phyloP scores from a whole-genome alignment of 2,113 vertebrate species.

The Pterocles burchelli region DNA sequence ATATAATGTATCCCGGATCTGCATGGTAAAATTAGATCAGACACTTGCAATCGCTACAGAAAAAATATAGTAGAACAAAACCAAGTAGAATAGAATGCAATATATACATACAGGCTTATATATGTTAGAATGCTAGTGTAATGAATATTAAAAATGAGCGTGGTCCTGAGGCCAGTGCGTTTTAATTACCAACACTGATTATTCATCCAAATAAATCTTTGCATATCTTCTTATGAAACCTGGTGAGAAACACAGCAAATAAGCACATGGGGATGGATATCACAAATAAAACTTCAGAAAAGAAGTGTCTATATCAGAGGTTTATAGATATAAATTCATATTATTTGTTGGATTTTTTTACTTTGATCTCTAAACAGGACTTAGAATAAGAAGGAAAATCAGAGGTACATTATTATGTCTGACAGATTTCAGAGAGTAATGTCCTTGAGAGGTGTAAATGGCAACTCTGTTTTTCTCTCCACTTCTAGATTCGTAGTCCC shows the following conservation, averaged over 20 bases:
- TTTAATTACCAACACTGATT: neutral
- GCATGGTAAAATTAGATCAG: neutral
- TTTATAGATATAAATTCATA: neutral
- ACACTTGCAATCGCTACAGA: neutral
- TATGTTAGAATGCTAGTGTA: neutral
- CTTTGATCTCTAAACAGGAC: neutral
- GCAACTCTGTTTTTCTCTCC: neutral
- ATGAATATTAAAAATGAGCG: neutral
- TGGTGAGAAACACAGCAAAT: neutral
- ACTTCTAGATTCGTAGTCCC: neutral
- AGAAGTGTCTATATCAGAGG: neutral
- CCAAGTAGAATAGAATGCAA: neutral
- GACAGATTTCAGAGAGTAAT: neutral
- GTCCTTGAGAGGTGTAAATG: neutral
- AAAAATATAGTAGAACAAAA: neutral
- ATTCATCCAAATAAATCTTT: neutral
- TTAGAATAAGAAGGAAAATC: neutral
- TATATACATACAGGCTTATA: neutral
- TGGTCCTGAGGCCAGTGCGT: neutral
- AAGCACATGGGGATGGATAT: neutral
- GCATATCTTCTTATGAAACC: neutral
- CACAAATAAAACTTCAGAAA: neutral
- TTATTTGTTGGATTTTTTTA: neutral
- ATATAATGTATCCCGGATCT: neutral
- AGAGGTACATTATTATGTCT: neutral